Conservation (phyloP, 2,888 invertebrate genomes). For the Smittia aterrima region DNA sequence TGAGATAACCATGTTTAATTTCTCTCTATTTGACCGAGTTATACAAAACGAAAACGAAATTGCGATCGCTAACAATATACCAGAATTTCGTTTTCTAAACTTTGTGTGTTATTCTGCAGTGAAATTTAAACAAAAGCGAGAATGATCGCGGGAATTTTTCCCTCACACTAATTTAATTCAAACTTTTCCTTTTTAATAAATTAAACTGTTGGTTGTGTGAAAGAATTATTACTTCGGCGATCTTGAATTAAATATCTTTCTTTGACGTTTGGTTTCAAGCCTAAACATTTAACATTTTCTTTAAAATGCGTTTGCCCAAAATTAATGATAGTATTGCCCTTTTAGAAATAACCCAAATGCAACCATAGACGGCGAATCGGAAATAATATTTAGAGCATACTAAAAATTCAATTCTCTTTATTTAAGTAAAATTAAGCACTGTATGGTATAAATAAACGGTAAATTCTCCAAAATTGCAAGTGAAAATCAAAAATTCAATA, state of each 20-base stretch:
- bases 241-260: background rate
- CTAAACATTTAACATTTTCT: no score
- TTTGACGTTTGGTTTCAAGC: no score
- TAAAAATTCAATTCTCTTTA: background rate
- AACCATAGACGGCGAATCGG: no score
- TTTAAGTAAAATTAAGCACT: background rate
- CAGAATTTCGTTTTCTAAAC: background rate
- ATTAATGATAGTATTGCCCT: no score
- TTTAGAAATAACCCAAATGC: no score
- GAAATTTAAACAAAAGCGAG: background rate
- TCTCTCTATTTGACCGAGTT: background rate
- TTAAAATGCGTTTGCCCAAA: no score
- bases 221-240: background rate
- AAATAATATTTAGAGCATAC: no score
- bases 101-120: background rate
- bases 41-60: background rate
- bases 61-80: background rate
- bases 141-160: background rate
- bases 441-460: background rate
- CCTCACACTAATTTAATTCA: background rate
- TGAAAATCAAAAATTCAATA: background rate
- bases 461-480: background rate
- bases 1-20: no score
- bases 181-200: background rate
- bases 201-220: background rate